Evolutionary conservation across 35 echinoderm and acorn worm species (phyloP).

Genomic region (Chiridota heheva): DNA sequence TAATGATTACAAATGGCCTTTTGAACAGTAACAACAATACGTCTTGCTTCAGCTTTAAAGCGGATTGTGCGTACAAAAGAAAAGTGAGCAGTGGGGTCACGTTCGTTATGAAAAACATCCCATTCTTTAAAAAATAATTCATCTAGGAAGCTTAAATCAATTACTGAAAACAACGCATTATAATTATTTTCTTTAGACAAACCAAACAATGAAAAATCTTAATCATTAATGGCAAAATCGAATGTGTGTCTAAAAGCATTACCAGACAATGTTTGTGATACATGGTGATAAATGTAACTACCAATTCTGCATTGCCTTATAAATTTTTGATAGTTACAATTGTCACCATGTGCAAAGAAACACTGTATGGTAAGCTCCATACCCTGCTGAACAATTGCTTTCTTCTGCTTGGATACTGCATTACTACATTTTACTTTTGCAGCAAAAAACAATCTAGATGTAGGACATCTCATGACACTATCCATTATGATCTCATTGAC

Average conservation of each 20-base stretch:
- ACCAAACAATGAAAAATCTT: constrained; percentile 7
- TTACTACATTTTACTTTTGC: no score
- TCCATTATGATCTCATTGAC: no score
- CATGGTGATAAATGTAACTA: not conserved
- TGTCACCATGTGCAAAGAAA: no score
- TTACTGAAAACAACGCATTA: not conserved
- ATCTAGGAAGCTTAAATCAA: not conserved
- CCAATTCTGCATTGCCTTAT: constrained; percentile 17
- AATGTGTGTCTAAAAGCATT: constrained; percentile 7
- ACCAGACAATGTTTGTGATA: not conserved
- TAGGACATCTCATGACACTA: no score
- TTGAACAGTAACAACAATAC: constrained; percentile 9
- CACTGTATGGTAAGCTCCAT: no score
- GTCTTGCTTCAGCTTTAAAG: constrained; percentile 15
- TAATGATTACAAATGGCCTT: not conserved
- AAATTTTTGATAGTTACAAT: no score
- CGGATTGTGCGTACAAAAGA: not conserved
- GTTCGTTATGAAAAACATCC: not conserved
- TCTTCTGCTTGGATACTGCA: no score
- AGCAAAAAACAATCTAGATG: no score
- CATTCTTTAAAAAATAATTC: not conserved
- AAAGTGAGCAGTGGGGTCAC: not conserved
- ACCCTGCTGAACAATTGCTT: no score
- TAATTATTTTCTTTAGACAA: constrained; percentile 11
- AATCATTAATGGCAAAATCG: constrained; percentile 4